Evolutionary conservation across 2,113 vertebrate species (phyloP).

Genomic region (Alethe castanea): DNA sequence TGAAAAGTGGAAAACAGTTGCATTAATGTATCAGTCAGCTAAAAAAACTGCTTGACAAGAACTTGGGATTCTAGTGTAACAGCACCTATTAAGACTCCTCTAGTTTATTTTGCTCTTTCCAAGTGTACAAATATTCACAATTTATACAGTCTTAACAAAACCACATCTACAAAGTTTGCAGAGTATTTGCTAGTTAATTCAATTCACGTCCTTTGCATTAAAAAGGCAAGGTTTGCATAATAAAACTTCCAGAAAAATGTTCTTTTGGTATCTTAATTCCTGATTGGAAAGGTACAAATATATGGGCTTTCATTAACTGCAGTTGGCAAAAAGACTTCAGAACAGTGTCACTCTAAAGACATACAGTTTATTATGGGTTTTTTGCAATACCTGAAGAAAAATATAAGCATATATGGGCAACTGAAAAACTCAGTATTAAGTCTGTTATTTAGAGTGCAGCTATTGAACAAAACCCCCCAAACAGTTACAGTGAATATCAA

Average conservation of each 20-base stretch:
- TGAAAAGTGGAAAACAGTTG: constrained; percentile 10
- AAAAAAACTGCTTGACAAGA: constrained; percentile 23
- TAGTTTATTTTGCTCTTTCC: neutral
- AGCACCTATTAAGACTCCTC: constrained; percentile 54
- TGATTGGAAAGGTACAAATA: neutral
- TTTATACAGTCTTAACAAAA: constrained; percentile 34
- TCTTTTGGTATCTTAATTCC: constrained; percentile 16
- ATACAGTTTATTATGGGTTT: neutral
- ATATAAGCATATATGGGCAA: neutral
- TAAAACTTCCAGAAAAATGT: neutral
- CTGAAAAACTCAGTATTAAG: neutral
- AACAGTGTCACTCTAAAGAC: neutral
- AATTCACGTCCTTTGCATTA: neutral
- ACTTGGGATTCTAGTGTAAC: constrained; percentile 23
- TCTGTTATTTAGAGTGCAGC: neutral
- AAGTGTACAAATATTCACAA: constrained; percentile 7
- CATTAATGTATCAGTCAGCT: neutral
- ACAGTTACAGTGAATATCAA: neutral
- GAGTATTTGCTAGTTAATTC: neutral
- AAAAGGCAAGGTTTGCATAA: constrained; percentile 32
- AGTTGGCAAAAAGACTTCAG: neutral
- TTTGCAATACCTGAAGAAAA: constrained; percentile 10
- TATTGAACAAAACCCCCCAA: neutral
- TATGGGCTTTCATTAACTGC: neutral
- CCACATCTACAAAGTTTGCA: neutral